Percentiles rank a stretch among this genome's conserved stretches.
These are phyloP conservation scores for Neoniphon sammara DNA, from an alignment of 2,797 vertebrate genomes.

Conservation along the genomic window DNA sequence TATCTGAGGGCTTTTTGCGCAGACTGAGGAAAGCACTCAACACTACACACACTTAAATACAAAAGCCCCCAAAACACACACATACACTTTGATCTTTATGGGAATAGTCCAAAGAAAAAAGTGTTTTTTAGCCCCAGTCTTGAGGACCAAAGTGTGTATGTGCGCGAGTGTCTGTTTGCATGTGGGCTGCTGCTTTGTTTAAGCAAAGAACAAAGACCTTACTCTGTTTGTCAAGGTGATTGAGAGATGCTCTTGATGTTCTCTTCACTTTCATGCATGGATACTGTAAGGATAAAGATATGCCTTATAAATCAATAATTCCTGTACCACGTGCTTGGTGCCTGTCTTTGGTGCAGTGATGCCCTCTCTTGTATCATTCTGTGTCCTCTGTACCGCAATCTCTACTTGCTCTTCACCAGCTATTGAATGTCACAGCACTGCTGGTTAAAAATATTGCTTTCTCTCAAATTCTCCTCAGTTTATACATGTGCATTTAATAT, in stretches of 20 bases:
- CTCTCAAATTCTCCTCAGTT: conserved; percentile 75
- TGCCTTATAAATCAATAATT: conserved; percentile 83
- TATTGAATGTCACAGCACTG: conserved; percentile 78
- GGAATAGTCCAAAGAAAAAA: conserved; percentile 72
- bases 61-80: conserved; percentile 73
- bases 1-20: conserved; percentile 82
- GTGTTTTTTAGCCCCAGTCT: conserved; percentile 53
- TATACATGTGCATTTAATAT: conserved; percentile 81
- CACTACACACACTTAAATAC: conserved; percentile 71
- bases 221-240: conserved; percentile 72
- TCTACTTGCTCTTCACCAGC: conserved; percentile 59
- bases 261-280: conserved; percentile 67
- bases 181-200: conserved; percentile 62
- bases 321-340: conserved; percentile 55
- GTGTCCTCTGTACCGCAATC: conserved; percentile 69
- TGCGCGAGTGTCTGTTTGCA: background rate
- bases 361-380: conserved; percentile 62
- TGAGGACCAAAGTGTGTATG: conserved; percentile 64
- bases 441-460: conserved; percentile 79
- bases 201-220: conserved; percentile 73
- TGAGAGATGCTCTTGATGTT: conserved; percentile 70
- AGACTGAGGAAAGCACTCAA: conserved; percentile 79
- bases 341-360: conserved; percentile 63
- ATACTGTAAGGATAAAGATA: conserved; percentile 80
- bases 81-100: conserved; percentile 77